phyloP scores from a whole-genome alignment of 2,797 vertebrate genomes.

The Perodicticus potto region DNA sequence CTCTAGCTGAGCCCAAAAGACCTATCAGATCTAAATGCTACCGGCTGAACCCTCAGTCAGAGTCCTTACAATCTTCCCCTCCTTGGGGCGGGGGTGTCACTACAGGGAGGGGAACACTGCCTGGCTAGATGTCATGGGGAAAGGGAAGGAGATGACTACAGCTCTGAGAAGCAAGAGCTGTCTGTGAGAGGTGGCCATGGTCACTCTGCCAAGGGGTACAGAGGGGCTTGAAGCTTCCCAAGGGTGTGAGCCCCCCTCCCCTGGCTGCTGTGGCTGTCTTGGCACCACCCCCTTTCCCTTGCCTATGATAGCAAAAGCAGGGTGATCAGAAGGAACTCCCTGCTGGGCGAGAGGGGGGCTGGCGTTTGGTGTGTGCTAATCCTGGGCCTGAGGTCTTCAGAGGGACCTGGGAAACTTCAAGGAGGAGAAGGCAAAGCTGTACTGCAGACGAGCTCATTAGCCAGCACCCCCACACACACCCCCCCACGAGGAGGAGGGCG shows the following conservation, averaged over 20 bases:
- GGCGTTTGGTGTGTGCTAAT: conserved; percentile 88
- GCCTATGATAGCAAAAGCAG: conserved; percentile 85
- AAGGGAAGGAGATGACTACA: not conserved
- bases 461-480: conserved; percentile 85
- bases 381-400: conserved; percentile 89
- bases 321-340: conserved; percentile 91
- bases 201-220: conserved; percentile 68
- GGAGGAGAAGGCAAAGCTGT: conserved; percentile 89
- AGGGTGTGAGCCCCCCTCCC: conserved; percentile 67
- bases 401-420: conserved; percentile 90
- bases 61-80: not conserved
- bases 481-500: conserved; percentile 88
- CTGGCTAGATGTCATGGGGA: not conserved
- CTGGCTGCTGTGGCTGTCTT: conserved; percentile 73
- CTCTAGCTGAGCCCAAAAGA: conserved; percentile 17
- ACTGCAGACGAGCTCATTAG: conserved; percentile 92
- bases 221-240: conserved; percentile 61
- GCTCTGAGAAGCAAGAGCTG: conserved; percentile 5
- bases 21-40: not conserved
- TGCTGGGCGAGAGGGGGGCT: conserved; percentile 86
- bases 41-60: not conserved
- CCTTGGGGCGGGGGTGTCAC: not conserved
- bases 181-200: conserved; percentile 81
- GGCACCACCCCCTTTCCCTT: conserved; percentile 85
- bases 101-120: not conserved